Percentiles rank a stretch among this genome's conserved stretches.
phyloP scores from a whole-genome alignment of 2,797 vertebrate species.

The Phoxinus dragarum region DNA sequence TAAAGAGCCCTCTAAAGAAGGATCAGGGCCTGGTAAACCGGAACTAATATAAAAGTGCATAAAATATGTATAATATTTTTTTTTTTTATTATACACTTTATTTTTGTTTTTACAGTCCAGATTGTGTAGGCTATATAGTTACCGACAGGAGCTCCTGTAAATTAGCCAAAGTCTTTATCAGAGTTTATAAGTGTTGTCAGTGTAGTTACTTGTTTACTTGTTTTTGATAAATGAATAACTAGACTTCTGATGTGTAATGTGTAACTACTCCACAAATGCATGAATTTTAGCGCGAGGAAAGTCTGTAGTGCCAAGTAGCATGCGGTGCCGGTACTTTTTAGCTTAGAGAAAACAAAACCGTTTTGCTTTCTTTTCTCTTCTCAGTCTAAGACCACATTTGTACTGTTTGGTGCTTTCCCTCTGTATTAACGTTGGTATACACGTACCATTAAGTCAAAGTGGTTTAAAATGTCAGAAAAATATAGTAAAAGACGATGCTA shows the following conservation, averaged over 20 bases:
- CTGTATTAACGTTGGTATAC: background rate
- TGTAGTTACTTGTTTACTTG: conserved; percentile 12
- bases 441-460: background rate
- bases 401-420: background rate
- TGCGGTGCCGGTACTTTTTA: background rate
- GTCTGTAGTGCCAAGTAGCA: background rate
- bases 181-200: background rate
- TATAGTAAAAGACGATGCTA: background rate
- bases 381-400: background rate
- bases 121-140: background rate
- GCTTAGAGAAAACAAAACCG: background rate
- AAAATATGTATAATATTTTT: background rate
- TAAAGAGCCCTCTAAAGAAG: background rate
- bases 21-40: background rate
- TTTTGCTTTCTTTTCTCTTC: background rate
- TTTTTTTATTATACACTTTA: background rate
- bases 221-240: conserved; percentile 20
- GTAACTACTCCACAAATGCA: background rate
- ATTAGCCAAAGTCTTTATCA: background rate
- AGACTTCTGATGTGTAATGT: background rate
- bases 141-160: background rate
- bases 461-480: conserved; percentile 30
- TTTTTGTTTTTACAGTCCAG: background rate
- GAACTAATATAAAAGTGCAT: background rate
- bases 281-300: background rate